A percentile compares a stretch with the other conserved stretches of the same genome.
Conservation (phyloP, 1,140 invertebrate species). For the Stegodyphus dumicola region DNA sequence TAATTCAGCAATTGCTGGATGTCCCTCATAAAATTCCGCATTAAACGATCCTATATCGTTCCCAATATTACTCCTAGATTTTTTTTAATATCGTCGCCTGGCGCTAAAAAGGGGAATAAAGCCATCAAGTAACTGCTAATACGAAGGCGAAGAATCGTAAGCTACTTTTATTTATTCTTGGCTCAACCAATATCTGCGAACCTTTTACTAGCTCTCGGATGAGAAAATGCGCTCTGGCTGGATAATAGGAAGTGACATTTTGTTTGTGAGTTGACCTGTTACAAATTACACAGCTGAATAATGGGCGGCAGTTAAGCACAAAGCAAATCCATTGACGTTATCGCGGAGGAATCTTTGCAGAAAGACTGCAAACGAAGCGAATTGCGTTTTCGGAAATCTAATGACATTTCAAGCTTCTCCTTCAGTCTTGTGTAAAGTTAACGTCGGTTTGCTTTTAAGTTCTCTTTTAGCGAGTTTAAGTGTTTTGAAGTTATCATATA, state of each 20-base stretch:
- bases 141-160: background rate
- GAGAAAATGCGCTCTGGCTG: no score
- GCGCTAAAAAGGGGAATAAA: conserved; percentile 3
- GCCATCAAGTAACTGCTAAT: conserved; percentile 9
- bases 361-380: background rate
- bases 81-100: background rate
- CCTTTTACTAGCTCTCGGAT: conserved; percentile 9
- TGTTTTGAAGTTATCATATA: no score
- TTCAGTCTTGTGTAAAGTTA: no score
- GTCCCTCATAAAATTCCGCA: no score
- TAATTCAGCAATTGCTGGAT: no score
- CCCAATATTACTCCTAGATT: background rate
- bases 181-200: background rate
- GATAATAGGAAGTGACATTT: background rate
- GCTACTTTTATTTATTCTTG: background rate
- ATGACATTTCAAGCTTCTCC: no score
- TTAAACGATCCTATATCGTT: no score
- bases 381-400: background rate
- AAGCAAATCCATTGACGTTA: conserved; percentile 4
- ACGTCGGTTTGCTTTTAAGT: no score
- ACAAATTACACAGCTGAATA: conserved; percentile 5
- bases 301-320: background rate
- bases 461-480: no score
- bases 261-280: background rate
- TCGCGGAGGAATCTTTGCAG: background rate